Base-by-base conservation (phyloP, 2,113 vertebrate genomes). In the Grantiella picta region DNA sequence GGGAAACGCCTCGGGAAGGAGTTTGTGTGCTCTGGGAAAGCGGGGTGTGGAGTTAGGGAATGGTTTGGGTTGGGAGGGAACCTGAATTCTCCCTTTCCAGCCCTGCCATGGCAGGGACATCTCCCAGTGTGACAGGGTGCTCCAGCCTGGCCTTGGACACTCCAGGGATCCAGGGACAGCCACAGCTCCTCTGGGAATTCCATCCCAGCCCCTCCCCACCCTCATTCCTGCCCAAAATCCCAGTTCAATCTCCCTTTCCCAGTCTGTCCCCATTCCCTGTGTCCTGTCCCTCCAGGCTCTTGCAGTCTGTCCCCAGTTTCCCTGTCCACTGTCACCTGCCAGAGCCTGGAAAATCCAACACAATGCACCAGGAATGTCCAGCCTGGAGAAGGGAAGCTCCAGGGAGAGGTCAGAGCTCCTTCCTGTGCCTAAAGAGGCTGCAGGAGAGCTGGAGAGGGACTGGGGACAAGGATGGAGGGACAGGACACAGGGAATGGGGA, bases 351-450 rank as follows among this genome's bases (percentile, higher is more conserved):
- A 27, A 52, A 63, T 22, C 59, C 59, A 28, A 10, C 6, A n/a
- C 2, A 7, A 40, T 6, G 10, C 16, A 3, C 23, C 15, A 45
- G 45, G 59, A 63, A 0, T 63, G 23, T 42, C 6, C 75, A 33
- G 38, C 47, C 29, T 52, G 47, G 23, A 22, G 47, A 42, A 6
- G 45, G 0, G 11, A 63, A 40, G 47, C 0, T 28, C 59, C 47
- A 42, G 24, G 36, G 31, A 64, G 19, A 53, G 1, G 38, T 53
- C 24, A 53, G 29, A 59, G 44, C 24, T 19, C 29, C 35, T 50
- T 3, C 0, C 44, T 59, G 29, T 3, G 7, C 35, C 29, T 5
- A 0, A 15, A 57, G 53, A 23, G 7, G 23, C 29, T 49, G 44
- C 79, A 59, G 35, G 44, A 57, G 79, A 50, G n/a, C 79, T 69